Conservation (phyloP, 2,888 invertebrate genomes). For the Sphinx pinastri region DNA sequence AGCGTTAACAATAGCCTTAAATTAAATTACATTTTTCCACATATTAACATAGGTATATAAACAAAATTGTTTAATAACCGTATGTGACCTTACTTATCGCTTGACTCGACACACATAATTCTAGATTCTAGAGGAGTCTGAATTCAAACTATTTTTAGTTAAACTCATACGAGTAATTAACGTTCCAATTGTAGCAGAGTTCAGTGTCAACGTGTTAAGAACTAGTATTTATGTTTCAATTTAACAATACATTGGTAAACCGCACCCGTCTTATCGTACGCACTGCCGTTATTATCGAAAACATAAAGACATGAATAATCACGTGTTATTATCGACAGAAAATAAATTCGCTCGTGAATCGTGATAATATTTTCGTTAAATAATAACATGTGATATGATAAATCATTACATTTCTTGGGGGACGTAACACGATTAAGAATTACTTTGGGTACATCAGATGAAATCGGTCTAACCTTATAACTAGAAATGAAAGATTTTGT, state of each 20-base stretch:
- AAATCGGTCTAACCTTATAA: no score
- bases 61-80: neutral
- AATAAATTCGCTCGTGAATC: neutral
- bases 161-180: neutral
- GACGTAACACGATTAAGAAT: no score
- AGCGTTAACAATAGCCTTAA: no score
- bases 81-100: conserved; percentile 5
- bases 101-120: neutral
- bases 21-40: no score
- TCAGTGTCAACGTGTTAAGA: neutral
- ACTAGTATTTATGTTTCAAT: neutral
- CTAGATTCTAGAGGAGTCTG: neutral
- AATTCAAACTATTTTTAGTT: neutral
- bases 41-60: neutral
- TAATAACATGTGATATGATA: neutral
- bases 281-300: neutral
- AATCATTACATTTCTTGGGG: no score
- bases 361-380: neutral
- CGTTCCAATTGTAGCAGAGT: conserved; percentile 6
- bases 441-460: no score
- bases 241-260: neutral
- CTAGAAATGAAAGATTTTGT: no score
- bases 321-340: neutral
- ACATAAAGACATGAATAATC: neutral
- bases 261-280: neutral